Conservation (phyloP, 2,113 vertebrate genomes). For the Xiphophorus hellerii region DNA sequence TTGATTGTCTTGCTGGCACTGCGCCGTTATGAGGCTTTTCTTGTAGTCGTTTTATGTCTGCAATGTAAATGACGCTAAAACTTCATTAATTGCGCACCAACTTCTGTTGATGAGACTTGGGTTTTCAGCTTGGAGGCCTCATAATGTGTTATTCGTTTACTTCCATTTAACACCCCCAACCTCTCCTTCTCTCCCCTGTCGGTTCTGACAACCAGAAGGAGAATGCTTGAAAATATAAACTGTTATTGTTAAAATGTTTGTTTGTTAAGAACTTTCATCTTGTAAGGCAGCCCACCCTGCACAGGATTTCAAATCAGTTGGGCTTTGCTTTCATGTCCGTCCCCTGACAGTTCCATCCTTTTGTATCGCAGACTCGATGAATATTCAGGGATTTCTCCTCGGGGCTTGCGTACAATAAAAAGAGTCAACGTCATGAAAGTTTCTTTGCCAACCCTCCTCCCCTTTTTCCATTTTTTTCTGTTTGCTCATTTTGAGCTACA, state of each 20-base stretch:
- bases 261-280: slow-evolving; percentile 86
- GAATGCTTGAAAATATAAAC: slow-evolving; percentile 78
- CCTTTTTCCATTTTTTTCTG: slow-evolving; percentile 24
- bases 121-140: slow-evolving; percentile 66
- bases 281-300: slow-evolving; percentile 80
- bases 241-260: slow-evolving; percentile 86
- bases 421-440: slow-evolving; percentile 78
- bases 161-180: slow-evolving; percentile 69
- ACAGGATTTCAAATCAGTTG: slow-evolving; percentile 78
- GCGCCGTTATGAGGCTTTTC: slow-evolving; percentile 30
- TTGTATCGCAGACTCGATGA: slow-evolving; percentile 81
- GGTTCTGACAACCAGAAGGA: slow-evolving; percentile 69
- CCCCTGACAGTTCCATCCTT: slow-evolving; percentile 79
- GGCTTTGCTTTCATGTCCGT: slow-evolving; percentile 82
- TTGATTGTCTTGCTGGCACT: slow-evolving; percentile 40
- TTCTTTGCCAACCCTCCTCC: slow-evolving; percentile 59
- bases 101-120: slow-evolving; percentile 69
- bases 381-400: slow-evolving; percentile 83
- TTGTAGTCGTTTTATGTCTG: slow-evolving; percentile 66
- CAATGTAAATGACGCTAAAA: slow-evolving; percentile 74
- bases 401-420: slow-evolving; percentile 77
- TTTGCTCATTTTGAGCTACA: slow-evolving; percentile 62
- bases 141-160: slow-evolving; percentile 73
- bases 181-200: slow-evolving; percentile 44
- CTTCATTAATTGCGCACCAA: slow-evolving; percentile 74